These are phyloP conservation scores for Coregonus clupeaformis DNA, from an alignment of 2,113 vertebrate genomes.

Conservation along the genomic window DNA sequence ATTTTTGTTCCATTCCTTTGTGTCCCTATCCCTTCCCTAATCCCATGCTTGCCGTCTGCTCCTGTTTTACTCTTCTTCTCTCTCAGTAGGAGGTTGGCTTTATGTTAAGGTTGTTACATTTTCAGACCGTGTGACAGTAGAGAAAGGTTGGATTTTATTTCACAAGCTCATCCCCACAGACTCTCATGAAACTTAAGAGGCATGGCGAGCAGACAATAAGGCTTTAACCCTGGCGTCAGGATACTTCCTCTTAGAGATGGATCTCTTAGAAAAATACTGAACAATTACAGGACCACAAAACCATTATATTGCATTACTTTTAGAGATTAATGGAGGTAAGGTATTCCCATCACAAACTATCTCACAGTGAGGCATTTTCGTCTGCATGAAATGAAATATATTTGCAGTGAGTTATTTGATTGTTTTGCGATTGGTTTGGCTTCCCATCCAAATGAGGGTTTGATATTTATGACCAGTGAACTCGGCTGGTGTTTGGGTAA, in stretches of 20 bases:
- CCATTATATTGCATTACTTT: background rate
- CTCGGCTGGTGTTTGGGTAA: constrained; percentile 11
- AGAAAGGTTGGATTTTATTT: constrained; percentile 56
- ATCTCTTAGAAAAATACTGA: constrained; percentile 11
- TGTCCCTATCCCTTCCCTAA: background rate
- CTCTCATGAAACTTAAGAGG: constrained; percentile 63
- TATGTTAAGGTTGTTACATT: constrained; percentile 57
- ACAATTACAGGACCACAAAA: background rate
- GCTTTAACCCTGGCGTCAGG: constrained; percentile 54
- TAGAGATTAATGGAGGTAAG: background rate
- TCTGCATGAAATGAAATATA: background rate
- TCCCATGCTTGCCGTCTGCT: background rate
- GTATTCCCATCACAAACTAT: background rate
- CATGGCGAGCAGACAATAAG: constrained; percentile 44
- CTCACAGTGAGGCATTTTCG: background rate
- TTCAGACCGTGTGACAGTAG: constrained; percentile 43
- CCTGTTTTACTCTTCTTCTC: constrained; percentile 15
- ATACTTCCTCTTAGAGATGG: constrained; percentile 37
- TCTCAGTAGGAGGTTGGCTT: constrained; percentile 40
- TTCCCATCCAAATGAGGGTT: background rate
- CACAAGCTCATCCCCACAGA: constrained; percentile 56
- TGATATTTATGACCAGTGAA: constrained; percentile 23
- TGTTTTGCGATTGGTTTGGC: constrained; percentile 6
- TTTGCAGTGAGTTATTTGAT: background rate
- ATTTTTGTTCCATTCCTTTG: constrained; percentile 14